phyloP scores from a whole-genome alignment of 2,113 vertebrate genomes.

The Brevimyrus niger region DNA sequence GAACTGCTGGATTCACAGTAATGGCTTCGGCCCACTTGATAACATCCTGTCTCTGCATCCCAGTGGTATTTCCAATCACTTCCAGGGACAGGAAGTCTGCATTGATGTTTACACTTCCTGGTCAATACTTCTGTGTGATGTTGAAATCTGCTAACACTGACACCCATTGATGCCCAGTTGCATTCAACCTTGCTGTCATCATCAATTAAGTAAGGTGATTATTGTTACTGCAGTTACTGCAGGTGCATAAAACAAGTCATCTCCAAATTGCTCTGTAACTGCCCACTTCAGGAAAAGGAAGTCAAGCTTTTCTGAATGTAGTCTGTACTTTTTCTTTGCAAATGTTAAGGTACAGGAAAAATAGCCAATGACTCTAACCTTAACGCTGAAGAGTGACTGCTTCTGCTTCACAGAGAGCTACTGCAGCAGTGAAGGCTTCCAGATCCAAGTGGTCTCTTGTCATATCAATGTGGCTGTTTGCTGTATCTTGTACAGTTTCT shows the following conservation, averaged over 20 bases:
- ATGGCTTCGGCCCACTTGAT: background rate
- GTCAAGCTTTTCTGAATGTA: too few species aligned
- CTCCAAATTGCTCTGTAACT: too few species aligned
- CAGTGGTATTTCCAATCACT: background rate
- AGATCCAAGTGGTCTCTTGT: conserved; percentile 96
- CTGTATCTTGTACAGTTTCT: conserved; percentile 93
- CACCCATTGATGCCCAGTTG: background rate
- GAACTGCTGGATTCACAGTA: background rate
- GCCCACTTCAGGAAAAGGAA: too few species aligned
- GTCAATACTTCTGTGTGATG: background rate
- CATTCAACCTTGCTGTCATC: background rate
- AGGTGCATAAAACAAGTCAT: too few species aligned
- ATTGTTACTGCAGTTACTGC: too few species aligned
- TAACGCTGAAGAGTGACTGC: conserved; percentile 70
- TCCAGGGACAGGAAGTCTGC: background rate
- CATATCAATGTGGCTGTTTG: conserved; percentile 97
- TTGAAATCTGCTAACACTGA: background rate
- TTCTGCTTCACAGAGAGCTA: conserved; percentile 95
- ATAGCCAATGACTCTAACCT: too few species aligned
- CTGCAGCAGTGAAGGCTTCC: conserved; percentile 87
- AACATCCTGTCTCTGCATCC: background rate
- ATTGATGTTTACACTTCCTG: too few species aligned
- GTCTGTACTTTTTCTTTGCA: too few species aligned
- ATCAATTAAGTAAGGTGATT: background rate
- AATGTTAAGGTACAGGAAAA: too few species aligned